Evolutionary conservation across 1,140 invertebrate genomes (phyloP).

Genomic region (Andricus grossulariae): DNA sequence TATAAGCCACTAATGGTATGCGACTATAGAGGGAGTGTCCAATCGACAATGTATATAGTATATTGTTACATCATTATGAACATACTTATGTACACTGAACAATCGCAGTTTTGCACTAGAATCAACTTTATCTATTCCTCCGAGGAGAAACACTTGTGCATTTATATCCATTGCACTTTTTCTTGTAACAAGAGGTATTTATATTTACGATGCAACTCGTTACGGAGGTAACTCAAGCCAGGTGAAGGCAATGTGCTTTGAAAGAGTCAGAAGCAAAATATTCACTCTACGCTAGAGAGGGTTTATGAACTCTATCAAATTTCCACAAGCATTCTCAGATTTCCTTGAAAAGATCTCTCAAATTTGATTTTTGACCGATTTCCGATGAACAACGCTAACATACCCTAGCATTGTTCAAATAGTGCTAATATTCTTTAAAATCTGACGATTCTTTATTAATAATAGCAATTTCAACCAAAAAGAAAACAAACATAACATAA

Average conservation of each 20-base stretch:
- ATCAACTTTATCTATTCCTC: neutral
- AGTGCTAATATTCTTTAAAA: no score
- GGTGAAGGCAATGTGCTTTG: constrained; percentile 2
- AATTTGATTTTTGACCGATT: neutral
- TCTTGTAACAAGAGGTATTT: constrained; percentile 9
- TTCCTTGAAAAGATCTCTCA: neutral
- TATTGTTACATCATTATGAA: no score
- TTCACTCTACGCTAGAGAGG: neutral
- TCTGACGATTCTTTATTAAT: no score
- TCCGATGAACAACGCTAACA: no score
- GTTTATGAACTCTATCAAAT: neutral
- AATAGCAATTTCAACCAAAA: no score
- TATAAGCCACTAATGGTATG: no score
- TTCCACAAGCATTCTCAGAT: constrained; percentile 8
- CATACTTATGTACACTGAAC: neutral
- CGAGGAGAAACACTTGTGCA: neutral
- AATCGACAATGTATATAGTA: no score
- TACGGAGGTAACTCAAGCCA: constrained; percentile 2
- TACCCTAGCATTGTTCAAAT: no score
- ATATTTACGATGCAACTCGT: constrained; percentile 20
- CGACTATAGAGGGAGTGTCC: no score
- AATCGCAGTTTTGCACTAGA: constrained; percentile 6
- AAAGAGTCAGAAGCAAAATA: neutral
- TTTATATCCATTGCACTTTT: constrained; percentile 24
- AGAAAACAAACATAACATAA: no score